Evolutionary conservation across 2,797 vertebrate genomes (phyloP).

Genomic region (Girardinus metallicus): DNA sequence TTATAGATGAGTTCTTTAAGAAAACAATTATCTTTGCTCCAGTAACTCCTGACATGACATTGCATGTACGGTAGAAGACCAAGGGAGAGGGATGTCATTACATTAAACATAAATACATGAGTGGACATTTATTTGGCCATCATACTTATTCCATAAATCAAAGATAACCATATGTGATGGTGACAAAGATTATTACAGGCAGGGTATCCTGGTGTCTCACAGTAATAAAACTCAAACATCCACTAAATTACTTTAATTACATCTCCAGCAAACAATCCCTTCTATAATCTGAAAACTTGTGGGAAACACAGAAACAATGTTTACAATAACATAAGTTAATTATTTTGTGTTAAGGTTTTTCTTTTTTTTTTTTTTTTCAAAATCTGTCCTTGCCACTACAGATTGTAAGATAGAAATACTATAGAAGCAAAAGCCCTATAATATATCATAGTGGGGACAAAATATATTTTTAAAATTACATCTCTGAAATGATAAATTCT

Average conservation of each 20-base stretch:
- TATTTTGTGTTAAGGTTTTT: neutral
- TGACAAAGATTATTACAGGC: neutral
- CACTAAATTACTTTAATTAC: neutral
- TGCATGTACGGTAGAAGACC: neutral
- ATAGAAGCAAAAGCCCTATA: neutral
- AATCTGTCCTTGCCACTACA: neutral
- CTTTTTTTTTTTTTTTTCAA: neutral
- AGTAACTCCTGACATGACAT: neutral
- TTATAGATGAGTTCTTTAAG: neutral
- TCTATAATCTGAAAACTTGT: neutral
- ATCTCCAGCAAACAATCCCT: neutral
- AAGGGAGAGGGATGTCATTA: neutral
- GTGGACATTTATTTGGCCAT: neutral
- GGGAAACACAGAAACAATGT: neutral
- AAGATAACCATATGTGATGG: neutral
- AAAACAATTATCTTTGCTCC: neutral
- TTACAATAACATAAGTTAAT: neutral
- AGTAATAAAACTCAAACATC: neutral
- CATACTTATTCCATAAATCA: neutral
- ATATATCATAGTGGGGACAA: neutral
- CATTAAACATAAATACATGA: neutral
- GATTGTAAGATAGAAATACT: neutral
- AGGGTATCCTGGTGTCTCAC: neutral
- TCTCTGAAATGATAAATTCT: neutral
- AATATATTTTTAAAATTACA: neutral